Percentiles rank a stretch among this genome's conserved stretches.
phyloP scores from a whole-genome alignment of 2,888 invertebrate species.

The Strigamia maritima region DNA sequence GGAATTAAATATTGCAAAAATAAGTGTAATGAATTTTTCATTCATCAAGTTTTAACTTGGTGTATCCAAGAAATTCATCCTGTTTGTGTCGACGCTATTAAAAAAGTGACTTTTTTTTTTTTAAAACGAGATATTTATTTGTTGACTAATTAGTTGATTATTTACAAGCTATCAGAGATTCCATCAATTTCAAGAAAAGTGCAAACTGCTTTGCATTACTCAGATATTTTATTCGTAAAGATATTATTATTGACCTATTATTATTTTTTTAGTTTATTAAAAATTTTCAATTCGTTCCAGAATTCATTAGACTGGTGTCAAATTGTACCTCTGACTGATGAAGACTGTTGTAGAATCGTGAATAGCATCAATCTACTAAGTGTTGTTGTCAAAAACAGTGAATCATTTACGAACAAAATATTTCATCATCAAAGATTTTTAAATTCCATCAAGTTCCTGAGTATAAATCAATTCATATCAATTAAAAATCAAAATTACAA shows the following conservation, averaged over 20 bases:
- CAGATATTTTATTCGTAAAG: not conserved
- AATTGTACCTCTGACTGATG: not conserved
- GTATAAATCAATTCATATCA: not conserved
- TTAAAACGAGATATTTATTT: not conserved
- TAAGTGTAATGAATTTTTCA: not conserved
- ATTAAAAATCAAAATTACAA: not conserved
- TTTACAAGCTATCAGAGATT: not conserved
- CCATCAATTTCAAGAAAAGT: not conserved
- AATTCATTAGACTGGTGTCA: conserved; percentile 1
- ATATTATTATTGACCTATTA: not conserved
- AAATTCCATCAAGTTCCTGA: not conserved
- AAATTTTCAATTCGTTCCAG: not conserved
- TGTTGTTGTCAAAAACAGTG: not conserved
- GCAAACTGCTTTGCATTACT: conserved; percentile 2
- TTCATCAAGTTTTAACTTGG: not conserved
- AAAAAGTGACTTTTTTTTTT: not conserved
- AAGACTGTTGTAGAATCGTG: conserved; percentile 1
- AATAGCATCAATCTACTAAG: not conserved
- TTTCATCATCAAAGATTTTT: conserved; percentile 2
- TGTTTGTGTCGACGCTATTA: not conserved
- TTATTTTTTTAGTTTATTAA: not conserved
- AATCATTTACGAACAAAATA: not conserved
- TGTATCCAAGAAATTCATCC: conserved; percentile 12
- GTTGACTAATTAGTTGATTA: not conserved
- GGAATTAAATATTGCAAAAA: not conserved